phyloP scores from a whole-genome alignment of 2,113 vertebrate species.

The Corvus hawaiiensis region DNA sequence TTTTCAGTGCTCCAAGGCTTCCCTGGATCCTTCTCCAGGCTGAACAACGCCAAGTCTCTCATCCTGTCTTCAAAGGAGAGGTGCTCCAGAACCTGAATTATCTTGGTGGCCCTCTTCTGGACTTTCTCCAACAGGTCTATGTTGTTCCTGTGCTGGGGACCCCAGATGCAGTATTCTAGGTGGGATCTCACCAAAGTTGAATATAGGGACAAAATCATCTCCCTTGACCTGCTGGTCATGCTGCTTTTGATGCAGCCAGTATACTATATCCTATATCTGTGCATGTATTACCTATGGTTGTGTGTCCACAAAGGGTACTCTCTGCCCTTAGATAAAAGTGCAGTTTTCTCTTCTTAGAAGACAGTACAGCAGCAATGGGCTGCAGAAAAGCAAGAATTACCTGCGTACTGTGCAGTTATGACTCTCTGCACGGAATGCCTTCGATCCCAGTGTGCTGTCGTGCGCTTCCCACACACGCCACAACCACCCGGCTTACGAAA shows the following conservation, averaged over 20 bases:
- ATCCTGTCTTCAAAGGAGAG: neutral
- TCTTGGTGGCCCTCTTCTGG: neutral
- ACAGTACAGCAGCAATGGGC: accelerated
- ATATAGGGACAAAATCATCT: neutral
- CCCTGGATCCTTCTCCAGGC: neutral
- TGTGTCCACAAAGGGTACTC: neutral
- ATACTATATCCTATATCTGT: neutral
- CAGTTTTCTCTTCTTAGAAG: neutral
- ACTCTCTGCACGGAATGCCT: accelerated
- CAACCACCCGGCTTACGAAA: accelerated
- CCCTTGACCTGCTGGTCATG: neutral
- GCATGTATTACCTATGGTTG: accelerated
- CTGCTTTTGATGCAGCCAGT: neutral
- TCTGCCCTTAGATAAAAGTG: neutral
- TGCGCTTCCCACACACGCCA: accelerated
- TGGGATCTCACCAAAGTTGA: neutral
- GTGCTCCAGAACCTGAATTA: neutral
- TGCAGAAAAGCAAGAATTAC: neutral
- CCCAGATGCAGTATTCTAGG: neutral
- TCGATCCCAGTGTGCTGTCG: accelerated
- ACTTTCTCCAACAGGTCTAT: neutral
- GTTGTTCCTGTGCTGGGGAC: neutral
- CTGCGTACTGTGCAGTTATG: accelerated
- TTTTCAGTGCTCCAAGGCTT: neutral
- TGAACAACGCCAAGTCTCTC: neutral